Evolutionary conservation across 1,140 invertebrate species (phyloP).

Genomic region (Tribolium castaneum): DNA sequence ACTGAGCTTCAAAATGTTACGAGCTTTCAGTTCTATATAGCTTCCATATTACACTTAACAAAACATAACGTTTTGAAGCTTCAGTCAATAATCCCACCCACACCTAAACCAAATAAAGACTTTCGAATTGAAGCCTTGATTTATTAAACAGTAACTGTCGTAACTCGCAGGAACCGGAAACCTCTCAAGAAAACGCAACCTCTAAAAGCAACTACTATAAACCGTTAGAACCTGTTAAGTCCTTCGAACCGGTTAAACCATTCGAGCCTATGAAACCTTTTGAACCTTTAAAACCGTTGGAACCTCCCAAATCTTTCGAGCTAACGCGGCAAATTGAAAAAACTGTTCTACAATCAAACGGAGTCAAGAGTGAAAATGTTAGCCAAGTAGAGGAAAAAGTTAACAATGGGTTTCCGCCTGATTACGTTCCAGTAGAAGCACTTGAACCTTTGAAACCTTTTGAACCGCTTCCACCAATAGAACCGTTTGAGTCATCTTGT

Average conservation of each 20-base stretch:
- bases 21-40: constrained; percentile 63
- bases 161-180: constrained; percentile 1
- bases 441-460: constrained; percentile 49
- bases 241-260: constrained; percentile 47
- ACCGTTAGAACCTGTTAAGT: constrained; percentile 49
- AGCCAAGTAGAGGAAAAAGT: not conserved
- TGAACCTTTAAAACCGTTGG: constrained; percentile 56
- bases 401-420: constrained; percentile 38
- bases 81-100: constrained; percentile 49
- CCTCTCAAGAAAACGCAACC: not conserved
- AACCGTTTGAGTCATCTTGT: constrained; percentile 12
- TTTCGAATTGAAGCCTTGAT: not conserved
- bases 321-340: constrained; percentile 53
- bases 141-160: not conserved
- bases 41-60: constrained; percentile 51
- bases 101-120: not conserved
- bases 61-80: constrained; percentile 63
- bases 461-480: constrained; percentile 45
- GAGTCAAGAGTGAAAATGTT: not conserved
- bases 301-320: constrained; percentile 56
- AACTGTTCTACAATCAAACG: constrained; percentile 6
- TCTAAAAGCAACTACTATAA: constrained; percentile 39
- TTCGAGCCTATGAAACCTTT: constrained; percentile 55
- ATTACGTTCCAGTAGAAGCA: constrained; percentile 47
- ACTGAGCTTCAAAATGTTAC: constrained; percentile 63